Percentiles rank a stretch among this genome's conserved stretches.
Conservation (phyloP, 2,888 invertebrate genomes). For the Bugula neritina region DNA sequence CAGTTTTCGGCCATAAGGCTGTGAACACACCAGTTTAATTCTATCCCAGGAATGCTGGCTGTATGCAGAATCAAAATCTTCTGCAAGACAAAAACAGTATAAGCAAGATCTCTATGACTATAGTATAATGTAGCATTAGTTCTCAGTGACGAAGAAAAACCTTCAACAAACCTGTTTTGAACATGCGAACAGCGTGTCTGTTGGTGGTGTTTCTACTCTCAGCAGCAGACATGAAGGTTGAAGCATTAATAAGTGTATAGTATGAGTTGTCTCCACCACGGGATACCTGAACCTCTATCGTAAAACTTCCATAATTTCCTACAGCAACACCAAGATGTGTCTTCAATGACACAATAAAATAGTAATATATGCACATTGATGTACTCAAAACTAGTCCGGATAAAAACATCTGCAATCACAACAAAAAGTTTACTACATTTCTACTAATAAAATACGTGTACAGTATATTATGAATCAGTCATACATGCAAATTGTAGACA, state of each 20-base stretch:
- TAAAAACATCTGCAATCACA: no score
- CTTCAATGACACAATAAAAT: no score
- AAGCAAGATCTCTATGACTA: no score
- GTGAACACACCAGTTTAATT: constrained; percentile 12
- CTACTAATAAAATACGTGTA: no score
- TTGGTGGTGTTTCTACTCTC: neutral
- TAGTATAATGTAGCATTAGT: no score
- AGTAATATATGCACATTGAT: no score
- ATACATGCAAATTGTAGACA: no score
- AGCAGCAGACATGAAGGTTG: constrained; percentile 2
- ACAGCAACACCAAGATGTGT: no score
- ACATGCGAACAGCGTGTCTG: neutral
- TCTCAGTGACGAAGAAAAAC: no score
- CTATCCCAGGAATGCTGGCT: neutral
- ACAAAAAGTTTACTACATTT: no score
- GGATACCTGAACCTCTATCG: constrained; percentile 10
- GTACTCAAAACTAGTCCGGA: no score
- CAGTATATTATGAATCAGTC: no score
- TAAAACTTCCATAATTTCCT: constrained; percentile 16
- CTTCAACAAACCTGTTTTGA: constrained; percentile 19
- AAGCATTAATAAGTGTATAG: neutral
- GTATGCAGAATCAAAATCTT: neutral
- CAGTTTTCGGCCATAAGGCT: neutral
- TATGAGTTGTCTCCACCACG: neutral
- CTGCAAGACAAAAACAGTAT: neutral